Percentiles rank a stretch among this genome's conserved stretches.
Conservation (phyloP, 2,113 vertebrate genomes). For the Eonycteris spelaea region DNA sequence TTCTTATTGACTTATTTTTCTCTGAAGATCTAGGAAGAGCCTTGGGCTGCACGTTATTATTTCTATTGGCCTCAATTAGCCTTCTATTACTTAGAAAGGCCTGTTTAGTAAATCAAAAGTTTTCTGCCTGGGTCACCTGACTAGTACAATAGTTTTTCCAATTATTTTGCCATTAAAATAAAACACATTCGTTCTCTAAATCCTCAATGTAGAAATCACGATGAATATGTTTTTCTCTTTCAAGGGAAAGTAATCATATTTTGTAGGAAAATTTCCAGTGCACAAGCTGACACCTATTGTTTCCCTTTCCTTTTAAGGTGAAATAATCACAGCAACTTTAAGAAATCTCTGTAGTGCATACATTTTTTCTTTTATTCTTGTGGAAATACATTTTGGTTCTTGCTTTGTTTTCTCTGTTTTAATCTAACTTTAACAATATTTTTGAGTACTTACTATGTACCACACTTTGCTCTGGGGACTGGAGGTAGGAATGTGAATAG, state of each 20-base stretch:
- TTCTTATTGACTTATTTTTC: neutral
- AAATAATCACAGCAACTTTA: neutral
- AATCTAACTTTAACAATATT: neutral
- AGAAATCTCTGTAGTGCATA: neutral
- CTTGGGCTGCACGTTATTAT: neutral
- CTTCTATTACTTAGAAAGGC: constrained; percentile 20
- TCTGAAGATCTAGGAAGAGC: neutral
- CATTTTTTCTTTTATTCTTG: neutral
- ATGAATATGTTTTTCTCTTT: neutral
- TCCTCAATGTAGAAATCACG: neutral
- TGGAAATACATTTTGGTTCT: neutral
- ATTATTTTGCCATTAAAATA: constrained; percentile 42
- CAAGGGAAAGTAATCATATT: neutral
- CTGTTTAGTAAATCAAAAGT: constrained; percentile 16
- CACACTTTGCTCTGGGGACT: neutral
- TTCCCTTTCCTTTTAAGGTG: neutral
- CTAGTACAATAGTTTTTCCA: neutral
- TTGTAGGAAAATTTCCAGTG: neutral
- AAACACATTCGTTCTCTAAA: neutral
- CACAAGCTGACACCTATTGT: neutral
- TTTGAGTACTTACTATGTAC: neutral
- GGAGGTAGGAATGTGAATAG: neutral
- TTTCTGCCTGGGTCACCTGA: constrained; percentile 20
- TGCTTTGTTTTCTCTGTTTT: constrained; percentile 20
- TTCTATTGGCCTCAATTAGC: neutral